phyloP scores from a whole-genome alignment of 2,113 vertebrate species.

The Perca schrenkii region DNA sequence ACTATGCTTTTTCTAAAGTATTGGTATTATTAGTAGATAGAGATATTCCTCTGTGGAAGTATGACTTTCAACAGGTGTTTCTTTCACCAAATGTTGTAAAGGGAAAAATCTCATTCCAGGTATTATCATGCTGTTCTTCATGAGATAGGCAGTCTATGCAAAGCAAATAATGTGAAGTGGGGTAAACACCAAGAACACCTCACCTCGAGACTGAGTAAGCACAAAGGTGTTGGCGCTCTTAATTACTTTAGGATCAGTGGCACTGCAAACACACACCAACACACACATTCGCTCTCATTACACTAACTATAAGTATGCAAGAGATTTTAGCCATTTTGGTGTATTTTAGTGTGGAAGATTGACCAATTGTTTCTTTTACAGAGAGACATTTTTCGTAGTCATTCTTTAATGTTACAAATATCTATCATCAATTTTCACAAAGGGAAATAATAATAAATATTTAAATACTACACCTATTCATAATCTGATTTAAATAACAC shows the following conservation, averaged over 20 bases:
- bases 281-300: conserved; percentile 42
- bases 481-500: conserved; percentile 35
- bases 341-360: conserved; percentile 6
- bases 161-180: conserved; percentile 80
- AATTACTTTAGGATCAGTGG: conserved; percentile 65
- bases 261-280: conserved; percentile 63
- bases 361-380: conserved; percentile 41
- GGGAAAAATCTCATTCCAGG: conserved; percentile 66
- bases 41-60: conserved; percentile 46
- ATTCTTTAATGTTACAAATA: conserved; percentile 29
- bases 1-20: conserved; percentile 39
- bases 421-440: conserved; percentile 37
- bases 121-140: conserved; percentile 72
- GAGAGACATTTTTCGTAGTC: conserved; percentile 29
- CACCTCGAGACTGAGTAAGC: conserved; percentile 69
- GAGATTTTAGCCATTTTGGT: conserved; percentile 63
- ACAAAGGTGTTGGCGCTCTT: conserved; percentile 67
- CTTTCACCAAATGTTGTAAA: conserved; percentile 60
- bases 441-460: conserved; percentile 31
- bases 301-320: conserved; percentile 70
- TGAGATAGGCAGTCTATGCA: conserved; percentile 81
- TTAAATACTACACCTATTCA: conserved; percentile 39
- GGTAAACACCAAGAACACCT: conserved; percentile 56
- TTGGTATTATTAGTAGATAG: conserved; percentile 47
- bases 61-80: conserved; percentile 28